Base-by-base conservation (phyloP, 2,888 invertebrate species). In the Nysson spinosus region DNA sequence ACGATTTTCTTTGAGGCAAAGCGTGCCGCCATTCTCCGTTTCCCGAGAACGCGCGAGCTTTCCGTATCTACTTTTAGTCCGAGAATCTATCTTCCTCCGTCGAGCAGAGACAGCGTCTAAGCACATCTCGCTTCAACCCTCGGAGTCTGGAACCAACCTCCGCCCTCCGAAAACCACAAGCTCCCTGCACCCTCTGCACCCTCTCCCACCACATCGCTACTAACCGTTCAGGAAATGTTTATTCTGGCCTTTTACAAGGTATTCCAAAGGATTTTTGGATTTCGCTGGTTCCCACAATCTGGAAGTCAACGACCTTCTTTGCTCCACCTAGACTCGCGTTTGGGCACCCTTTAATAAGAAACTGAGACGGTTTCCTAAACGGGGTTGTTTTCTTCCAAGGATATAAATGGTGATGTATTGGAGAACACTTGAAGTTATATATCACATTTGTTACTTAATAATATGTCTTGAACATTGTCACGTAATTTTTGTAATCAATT, bases 191-290 rank as follows among this genome's bases (percentile, higher is more conserved):
- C 70, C 70, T 65, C 62, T 69, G 55, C 61, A 49, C 69, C 37
- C 73, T 50, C 70, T 56, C 62, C 43, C 62, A 49, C 65, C 39
- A 57, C 63, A 69, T 67, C 70, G 72, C 79, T 83, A 84, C 83
- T 81, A 84, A 83, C 84, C 83, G 74, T 84, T 83, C 82, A 69
- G 80, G 80, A 81, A 82, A 84, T 83, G 80, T 83, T 82, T 79
- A 81, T 84, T 83, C 79, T 73, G 69, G 75, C 65, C 77, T 83
- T 80, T 80, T 74, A 68, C 69, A 55, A 60, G 63, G 57, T 65
- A 56, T 61, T 78, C 68, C 56, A 72, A 77, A 78, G 76, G 78
- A 82, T 82, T 82, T 83, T 81, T 78, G 75, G 74, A 80, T 79
- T 76, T 78, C 72, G 47, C 49, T 61, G 63, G 57, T 55, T 22